These are phyloP conservation scores for Oryzias woworae DNA, from an alignment of 2,113 vertebrate species.

Conservation along the genomic window DNA sequence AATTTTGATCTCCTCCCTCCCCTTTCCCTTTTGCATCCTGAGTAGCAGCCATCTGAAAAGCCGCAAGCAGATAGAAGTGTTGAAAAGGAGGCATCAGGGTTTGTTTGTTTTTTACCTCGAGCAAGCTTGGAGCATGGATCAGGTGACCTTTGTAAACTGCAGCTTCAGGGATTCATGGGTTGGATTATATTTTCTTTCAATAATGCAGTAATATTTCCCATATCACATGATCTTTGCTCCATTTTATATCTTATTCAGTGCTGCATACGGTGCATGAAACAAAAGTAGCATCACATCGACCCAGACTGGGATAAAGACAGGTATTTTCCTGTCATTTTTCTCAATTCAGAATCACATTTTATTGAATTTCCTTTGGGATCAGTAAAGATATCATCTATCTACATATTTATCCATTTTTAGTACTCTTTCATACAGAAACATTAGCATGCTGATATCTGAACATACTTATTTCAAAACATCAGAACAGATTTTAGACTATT, in stretches of 20 bases:
- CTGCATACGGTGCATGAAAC: background rate
- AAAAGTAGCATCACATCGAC: background rate
- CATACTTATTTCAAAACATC: too few species aligned
- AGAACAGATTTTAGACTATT: too few species aligned
- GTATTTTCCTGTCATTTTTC: background rate
- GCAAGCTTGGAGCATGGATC: too few species aligned
- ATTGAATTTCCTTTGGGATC: background rate
- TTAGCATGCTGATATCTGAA: too few species aligned
- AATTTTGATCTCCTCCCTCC: constrained; percentile 91
- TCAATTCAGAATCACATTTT: background rate
- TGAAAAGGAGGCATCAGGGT: constrained; percentile 2
- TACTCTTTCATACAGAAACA: too few species aligned
- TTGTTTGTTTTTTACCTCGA: too few species aligned
- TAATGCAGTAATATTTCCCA: background rate
- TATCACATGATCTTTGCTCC: background rate
- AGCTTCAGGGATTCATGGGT: background rate
- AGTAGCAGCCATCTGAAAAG: constrained; percentile 85
- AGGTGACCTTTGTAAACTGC: too few species aligned
- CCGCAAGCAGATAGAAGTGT: background rate
- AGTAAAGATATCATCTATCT: background rate
- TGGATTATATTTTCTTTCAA: background rate
- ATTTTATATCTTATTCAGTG: background rate
- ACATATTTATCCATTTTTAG: too few species aligned
- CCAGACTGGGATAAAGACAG: background rate
- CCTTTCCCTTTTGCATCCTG: constrained; percentile 88